A percentile compares a stretch with the other conserved stretches of the same genome.
Evolutionary conservation across 2,113 vertebrate genomes (phyloP).

Genomic region (Rhadina sibilatrix): DNA sequence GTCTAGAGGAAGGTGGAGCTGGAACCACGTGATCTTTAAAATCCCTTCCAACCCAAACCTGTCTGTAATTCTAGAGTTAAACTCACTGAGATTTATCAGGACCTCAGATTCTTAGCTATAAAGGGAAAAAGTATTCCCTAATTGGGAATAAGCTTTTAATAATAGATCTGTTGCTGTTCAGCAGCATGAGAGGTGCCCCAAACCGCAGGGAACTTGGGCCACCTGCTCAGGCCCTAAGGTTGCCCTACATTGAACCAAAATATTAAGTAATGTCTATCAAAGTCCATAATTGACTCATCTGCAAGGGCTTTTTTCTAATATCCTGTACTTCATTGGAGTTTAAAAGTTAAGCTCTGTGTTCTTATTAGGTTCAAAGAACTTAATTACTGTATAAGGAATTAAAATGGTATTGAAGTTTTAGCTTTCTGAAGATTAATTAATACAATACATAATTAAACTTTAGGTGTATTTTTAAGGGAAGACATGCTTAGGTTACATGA

Average conservation of each 20-base stretch:
- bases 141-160: background rate
- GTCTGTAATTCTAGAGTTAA: background rate
- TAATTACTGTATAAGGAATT: conserved; percentile 43
- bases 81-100: background rate
- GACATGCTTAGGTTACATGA: background rate
- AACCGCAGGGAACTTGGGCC: background rate
- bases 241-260: background rate
- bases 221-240: background rate
- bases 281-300: conserved; percentile 24
- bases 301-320: conserved; percentile 25
- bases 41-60: background rate
- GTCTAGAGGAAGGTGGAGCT: background rate
- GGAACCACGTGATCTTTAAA: background rate
- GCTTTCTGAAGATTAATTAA: conserved; percentile 31
- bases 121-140: background rate
- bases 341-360: conserved; percentile 20
- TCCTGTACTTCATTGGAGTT: background rate
- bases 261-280: background rate
- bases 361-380: conserved; percentile 28
- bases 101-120: background rate
- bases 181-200: background rate
- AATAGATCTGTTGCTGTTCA: background rate
- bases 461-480: background rate
- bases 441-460: background rate
- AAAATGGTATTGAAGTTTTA: conserved; percentile 11